A percentile compares a stretch with the other conserved stretches of the same genome.
Conservation (phyloP, 2,797 vertebrate species). For the Chrysocyon brachyurus region DNA sequence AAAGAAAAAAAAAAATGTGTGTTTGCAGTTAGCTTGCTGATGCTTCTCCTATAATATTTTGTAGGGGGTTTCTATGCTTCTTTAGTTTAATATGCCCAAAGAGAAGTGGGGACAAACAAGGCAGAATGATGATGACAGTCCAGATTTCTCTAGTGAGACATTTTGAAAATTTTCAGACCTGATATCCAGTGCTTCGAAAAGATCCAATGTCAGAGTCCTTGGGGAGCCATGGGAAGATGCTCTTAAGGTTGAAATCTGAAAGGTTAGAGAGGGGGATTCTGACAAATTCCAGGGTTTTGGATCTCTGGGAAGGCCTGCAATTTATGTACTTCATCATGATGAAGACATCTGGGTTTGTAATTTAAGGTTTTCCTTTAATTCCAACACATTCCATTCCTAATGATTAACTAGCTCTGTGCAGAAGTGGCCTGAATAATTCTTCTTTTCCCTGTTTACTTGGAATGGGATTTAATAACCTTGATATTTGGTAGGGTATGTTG, state of each 20-base stretch:
- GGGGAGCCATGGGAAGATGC: slow-evolving; percentile 33
- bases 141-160: slow-evolving; percentile 59
- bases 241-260: slow-evolving; percentile 44
- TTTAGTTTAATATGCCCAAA: slow-evolving; percentile 58
- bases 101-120: slow-evolving; percentile 31
- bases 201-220: slow-evolving; percentile 61
- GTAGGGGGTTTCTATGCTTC: slow-evolving; percentile 85
- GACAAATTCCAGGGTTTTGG: slow-evolving; percentile 52
- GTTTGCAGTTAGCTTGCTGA: slow-evolving; percentile 54
- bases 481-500: neutral
- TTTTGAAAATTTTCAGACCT: slow-evolving; percentile 73
- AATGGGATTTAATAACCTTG: slow-evolving; percentile 39
- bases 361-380: slow-evolving; percentile 77
- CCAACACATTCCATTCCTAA: slow-evolving; percentile 52
- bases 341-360: slow-evolving; percentile 82
- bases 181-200: slow-evolving; percentile 68
- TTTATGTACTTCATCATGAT: slow-evolving; percentile 78
- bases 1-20: neutral
- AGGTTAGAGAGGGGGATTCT: neutral
- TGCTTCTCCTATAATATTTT: slow-evolving; percentile 75
- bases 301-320: slow-evolving; percentile 72
- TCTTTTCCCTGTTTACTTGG: slow-evolving; percentile 46
- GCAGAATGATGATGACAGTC: slow-evolving; percentile 27
- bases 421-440: slow-evolving; percentile 20
- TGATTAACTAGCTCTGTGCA: slow-evolving; percentile 55